These are phyloP conservation scores for Phoxinus phoxinus DNA, from an alignment of 2,113 vertebrate species.

Conservation along the genomic window DNA sequence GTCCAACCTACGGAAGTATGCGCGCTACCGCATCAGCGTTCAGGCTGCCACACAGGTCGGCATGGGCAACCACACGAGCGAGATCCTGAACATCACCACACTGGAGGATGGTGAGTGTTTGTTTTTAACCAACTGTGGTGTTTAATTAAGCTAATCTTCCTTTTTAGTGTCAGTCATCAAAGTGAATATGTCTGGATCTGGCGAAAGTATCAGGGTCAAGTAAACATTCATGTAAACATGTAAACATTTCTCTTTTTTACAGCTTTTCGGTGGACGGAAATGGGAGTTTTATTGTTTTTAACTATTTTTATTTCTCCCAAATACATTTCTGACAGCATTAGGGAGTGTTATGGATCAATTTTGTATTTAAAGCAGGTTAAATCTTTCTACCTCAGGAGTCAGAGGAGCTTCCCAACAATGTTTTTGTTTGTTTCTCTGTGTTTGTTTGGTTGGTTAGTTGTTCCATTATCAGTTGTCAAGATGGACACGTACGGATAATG, in stretches of 20 bases:
- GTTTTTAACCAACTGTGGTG: not conserved
- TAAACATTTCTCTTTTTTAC: not conserved
- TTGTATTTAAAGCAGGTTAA: not conserved
- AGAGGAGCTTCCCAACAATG: not conserved
- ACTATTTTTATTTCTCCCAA: conserved; percentile 8
- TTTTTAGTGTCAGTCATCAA: conserved; percentile 2
- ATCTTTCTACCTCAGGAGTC: not conserved
- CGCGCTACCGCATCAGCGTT: conserved; percentile 72
- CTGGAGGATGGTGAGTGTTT: conserved; percentile 78
- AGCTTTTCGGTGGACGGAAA: not conserved
- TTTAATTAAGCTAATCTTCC: not conserved
- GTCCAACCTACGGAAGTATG: conserved; percentile 76
- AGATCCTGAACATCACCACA: conserved; percentile 81
- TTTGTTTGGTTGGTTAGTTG: not conserved
- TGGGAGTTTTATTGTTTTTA: not conserved
- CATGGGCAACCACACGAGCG: conserved; percentile 77
- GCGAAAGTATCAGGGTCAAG: not conserved
- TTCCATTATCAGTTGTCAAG: not conserved
- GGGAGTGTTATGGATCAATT: not conserved
- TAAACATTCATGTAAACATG: too few relatives aligned
- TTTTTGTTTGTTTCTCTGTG: not conserved
- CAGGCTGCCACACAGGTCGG: conserved; percentile 74
- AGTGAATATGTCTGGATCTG: not conserved
- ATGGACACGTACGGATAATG: not conserved
- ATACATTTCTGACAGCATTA: not conserved